Percentiles rank a stretch among this genome's conserved stretches.
Conservation (phyloP, 2,888 invertebrate genomes). For the Vesta saturnalis region DNA sequence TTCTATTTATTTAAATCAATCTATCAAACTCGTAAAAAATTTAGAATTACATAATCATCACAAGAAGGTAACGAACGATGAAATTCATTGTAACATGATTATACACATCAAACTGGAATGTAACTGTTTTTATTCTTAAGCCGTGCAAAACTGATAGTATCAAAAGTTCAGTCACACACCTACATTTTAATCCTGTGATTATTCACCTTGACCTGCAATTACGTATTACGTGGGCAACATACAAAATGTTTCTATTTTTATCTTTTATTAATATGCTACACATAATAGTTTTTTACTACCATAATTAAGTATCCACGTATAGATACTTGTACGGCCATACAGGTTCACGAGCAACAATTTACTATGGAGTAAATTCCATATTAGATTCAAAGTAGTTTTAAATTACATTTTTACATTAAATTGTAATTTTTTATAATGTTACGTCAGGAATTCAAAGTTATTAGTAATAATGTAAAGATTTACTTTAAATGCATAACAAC, state of each 20-base stretch:
- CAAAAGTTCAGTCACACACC: conserved; percentile 23
- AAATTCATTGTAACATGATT: conserved; percentile 12
- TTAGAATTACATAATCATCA: conserved; percentile 11
- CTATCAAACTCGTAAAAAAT: conserved; percentile 19
- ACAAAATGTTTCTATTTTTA: background rate
- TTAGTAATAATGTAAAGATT: no score
- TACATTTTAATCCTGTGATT: conserved; percentile 22
- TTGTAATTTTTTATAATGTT: no score
- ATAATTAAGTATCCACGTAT: no score
- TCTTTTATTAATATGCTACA: background rate
- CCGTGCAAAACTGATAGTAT: conserved; percentile 22
- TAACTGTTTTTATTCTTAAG: conserved; percentile 22
- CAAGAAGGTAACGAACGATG: conserved; percentile 9
- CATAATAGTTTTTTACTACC: no score
- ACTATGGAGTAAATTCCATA: no score
- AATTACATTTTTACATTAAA: no score
- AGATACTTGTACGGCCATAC: no score
- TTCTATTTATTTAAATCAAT: conserved; percentile 7
- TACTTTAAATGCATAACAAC: no score
- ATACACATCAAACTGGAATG: conserved; percentile 16
- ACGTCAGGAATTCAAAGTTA: no score
- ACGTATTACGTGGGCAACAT: conserved; percentile 10
- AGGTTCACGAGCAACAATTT: no score
- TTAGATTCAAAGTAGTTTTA: no score
- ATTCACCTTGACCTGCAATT: conserved; percentile 23